Evolutionary conservation across 2,888 invertebrate genomes (phyloP), one percentile per base, ranked within the genome.

Genomic region (Iselma pallidipennis): DNA sequence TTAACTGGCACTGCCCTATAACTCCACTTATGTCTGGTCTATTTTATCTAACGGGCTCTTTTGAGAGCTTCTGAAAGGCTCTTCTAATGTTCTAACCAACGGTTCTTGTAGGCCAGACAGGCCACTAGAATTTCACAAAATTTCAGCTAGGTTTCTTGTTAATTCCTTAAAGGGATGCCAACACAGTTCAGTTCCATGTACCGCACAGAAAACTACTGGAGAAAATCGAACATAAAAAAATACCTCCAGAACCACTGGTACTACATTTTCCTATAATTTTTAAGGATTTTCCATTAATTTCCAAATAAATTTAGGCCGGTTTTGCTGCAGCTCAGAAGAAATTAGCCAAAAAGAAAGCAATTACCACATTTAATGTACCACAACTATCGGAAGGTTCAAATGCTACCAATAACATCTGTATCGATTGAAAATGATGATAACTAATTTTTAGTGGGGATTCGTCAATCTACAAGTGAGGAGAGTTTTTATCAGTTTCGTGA

Each of bases 241-340:
- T 82, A 62, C 79, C 81, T 59, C 84, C 85, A 0, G 88, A 89
- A 73, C 89, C 89, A 23, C 76, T 89, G 82, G 89, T 89, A 82
- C 78, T n/a, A n/a, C n/a, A n/a, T n/a, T n/a, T 55, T 55, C 3
- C 7, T 2, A 12, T 48, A 2, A 9, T n/a, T 33, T 12, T 28
- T 21, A 28, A 26, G 14, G n/a, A 48, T 4, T 14, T 16, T 10
- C 14, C 25, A 28, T 42, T 37, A 7, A 21, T 51, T 1, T 49
- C 16, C 2, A 25, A n/a, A 25, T 25, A 12, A 4, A 25, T 42
- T 49, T 50, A 59, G 63, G 52, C 53, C n/a, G 61, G 59, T 3
- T 65, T 61, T 49, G 26, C 10, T 42, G 55, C 53, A 16, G 28
- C 55, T 5, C 61, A 61, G n/a, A 37, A 37, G 9, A 7, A 6